Percentiles rank a stretch among this genome's conserved stretches.
phyloP scores from a whole-genome alignment of 2,888 invertebrate species.

The Glyphotaelius pellucidus region DNA sequence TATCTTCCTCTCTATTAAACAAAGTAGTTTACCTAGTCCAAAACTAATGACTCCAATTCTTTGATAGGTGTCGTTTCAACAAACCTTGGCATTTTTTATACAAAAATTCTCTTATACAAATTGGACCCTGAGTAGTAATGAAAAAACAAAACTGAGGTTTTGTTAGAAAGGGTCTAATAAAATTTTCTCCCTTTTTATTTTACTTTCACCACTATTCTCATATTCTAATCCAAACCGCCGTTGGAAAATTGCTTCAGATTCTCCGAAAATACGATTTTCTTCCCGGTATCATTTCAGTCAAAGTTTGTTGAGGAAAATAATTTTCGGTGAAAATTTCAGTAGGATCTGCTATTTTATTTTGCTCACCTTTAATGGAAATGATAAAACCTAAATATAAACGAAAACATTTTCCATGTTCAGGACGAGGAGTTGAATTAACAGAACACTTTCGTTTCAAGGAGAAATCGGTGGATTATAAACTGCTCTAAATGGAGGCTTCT shows the following conservation, averaged over 20 bases:
- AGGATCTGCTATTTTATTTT: constrained; percentile 2
- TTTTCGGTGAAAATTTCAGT: not conserved
- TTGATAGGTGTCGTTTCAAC: not conserved
- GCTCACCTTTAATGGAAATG: not conserved
- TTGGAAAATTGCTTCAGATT: not conserved
- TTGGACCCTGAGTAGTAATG: not conserved
- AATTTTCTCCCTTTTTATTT: not conserved
- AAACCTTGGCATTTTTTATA: not conserved
- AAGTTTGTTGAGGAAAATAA: not conserved
- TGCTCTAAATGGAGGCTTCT: not conserved
- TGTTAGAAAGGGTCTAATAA: not conserved
- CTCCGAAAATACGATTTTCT: not conserved
- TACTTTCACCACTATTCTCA: not conserved
- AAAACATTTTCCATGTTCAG: not conserved
- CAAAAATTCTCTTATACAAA: not conserved
- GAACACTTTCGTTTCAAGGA: not conserved
- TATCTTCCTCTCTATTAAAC: not conserved
- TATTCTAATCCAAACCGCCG: not conserved
- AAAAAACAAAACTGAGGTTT: not conserved
- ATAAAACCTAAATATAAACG: not conserved
- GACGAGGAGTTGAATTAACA: not conserved
- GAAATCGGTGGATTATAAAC: not conserved
- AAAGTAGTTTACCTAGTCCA: not conserved
- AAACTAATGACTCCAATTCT: not conserved
- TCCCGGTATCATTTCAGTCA: not conserved